Percentiles rank a stretch among this genome's conserved stretches.
Conservation (phyloP, 1,140 invertebrate species). For the Alviniconcha marisindica region DNA sequence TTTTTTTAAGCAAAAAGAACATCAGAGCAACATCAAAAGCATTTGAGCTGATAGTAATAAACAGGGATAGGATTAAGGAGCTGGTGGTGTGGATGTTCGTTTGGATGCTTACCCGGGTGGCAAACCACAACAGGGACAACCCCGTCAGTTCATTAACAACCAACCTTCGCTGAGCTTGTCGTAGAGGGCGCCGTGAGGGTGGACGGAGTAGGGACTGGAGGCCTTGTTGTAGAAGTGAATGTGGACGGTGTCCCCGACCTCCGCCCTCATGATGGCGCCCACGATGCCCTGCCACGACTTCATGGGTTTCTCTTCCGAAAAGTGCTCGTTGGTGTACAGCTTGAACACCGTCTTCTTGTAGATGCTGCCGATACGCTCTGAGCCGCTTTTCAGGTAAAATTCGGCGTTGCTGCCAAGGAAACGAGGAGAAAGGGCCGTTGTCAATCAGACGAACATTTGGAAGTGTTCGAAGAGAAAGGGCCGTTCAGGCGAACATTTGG, state of each 20-base stretch:
- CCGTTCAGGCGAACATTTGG: too few species aligned
- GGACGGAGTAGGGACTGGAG: slow-evolving; percentile 44
- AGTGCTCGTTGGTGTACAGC: slow-evolving; percentile 53
- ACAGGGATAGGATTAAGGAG: too few species aligned
- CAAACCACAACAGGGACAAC: too few species aligned
- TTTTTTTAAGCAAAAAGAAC: too few species aligned
- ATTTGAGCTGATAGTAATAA: too few species aligned
- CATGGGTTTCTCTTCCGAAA: slow-evolving; percentile 39
- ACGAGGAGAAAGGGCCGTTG: background rate
- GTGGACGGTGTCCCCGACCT: slow-evolving; percentile 61
- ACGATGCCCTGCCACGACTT: slow-evolving; percentile 59
- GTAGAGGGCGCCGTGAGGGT: slow-evolving; percentile 54
- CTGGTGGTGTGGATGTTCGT: too few species aligned
- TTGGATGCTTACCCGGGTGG: too few species aligned
- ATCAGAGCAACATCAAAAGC: too few species aligned
- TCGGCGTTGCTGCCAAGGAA: slow-evolving; percentile 39
- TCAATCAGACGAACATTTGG: too few species aligned
- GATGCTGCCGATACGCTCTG: slow-evolving; percentile 43
- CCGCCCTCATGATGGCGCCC: slow-evolving; percentile 64
- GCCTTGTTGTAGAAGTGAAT: slow-evolving; percentile 52
- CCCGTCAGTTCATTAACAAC: background rate
- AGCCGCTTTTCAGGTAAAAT: slow-evolving; percentile 39
- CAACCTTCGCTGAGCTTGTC: slow-evolving; percentile 53
- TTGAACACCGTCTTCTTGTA: slow-evolving; percentile 49
- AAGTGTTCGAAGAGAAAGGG: too few species aligned